phyloP scores from a whole-genome alignment of 2,797 vertebrate genomes.

The Chiroxiphia lanceolata region DNA sequence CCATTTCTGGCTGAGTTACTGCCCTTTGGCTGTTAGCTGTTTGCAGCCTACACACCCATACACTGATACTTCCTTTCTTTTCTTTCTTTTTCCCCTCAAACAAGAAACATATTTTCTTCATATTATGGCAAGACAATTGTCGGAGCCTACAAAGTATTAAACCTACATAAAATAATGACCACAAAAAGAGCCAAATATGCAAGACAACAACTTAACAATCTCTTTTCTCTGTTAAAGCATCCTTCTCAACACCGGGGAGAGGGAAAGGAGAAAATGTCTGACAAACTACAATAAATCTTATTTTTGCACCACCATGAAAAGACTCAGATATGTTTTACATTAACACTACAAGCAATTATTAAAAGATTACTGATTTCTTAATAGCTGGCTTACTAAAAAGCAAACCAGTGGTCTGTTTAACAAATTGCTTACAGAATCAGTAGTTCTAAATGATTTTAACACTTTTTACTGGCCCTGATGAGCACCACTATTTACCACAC shows the following conservation, averaged over 20 bases:
- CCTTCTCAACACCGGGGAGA: not conserved
- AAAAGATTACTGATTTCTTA: conserved; percentile 1
- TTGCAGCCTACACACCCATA: not conserved
- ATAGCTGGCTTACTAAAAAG: not conserved
- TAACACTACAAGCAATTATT: not conserved
- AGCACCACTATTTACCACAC: not conserved
- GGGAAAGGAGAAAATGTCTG: not conserved
- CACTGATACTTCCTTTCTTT: not conserved
- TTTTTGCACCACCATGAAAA: not conserved
- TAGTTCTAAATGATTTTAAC: not conserved
- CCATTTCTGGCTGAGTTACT: conserved; percentile 13
- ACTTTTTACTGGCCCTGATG: not conserved
- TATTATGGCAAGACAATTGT: not conserved
- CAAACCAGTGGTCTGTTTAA: not conserved
- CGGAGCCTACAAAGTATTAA: not conserved
- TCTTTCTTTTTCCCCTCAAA: not conserved
- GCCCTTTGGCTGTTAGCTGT: not conserved
- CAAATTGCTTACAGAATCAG: not conserved
- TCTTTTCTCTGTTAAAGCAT: not conserved
- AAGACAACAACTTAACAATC: not conserved
- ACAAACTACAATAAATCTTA: not conserved
- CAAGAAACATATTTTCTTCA: not conserved
- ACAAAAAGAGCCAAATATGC: not conserved
- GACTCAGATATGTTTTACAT: not conserved
- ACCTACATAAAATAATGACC: not conserved